Percentiles rank a stretch among this genome's conserved stretches.
Conservation (phyloP, 2,888 invertebrate genomes). For the Allophyes oxyacanthae region DNA sequence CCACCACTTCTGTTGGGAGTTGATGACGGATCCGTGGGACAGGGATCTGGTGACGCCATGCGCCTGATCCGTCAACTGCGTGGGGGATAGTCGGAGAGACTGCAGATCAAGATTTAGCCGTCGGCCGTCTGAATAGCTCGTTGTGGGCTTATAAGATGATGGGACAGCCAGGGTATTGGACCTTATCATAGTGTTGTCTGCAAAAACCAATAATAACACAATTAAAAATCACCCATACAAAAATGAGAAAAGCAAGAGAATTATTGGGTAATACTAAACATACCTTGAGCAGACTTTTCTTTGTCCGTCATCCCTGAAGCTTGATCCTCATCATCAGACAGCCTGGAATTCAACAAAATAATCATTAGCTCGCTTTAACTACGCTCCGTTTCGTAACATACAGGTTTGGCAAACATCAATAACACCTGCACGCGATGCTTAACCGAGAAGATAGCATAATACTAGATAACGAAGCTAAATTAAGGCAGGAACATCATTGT, state of each 20-base stretch:
- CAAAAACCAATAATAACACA: constrained; percentile 44
- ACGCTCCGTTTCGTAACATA: too few species aligned
- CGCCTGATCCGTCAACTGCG: constrained; percentile 79
- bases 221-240: not conserved
- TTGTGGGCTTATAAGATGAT: constrained; percentile 83
- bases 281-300: constrained; percentile 83
- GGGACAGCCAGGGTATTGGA: constrained; percentile 87
- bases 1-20: constrained; percentile 85
- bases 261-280: constrained; percentile 1
- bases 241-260: not conserved
- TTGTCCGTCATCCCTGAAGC: constrained; percentile 88
- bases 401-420: too few species aligned
- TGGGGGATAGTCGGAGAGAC: constrained; percentile 79
- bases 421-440: too few species aligned
- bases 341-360: constrained; percentile 63
- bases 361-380: not conserved
- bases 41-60: constrained; percentile 90
- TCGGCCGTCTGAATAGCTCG: constrained; percentile 77
- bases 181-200: constrained; percentile 87
- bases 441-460: too few species aligned
- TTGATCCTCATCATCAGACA: constrained; percentile 87
- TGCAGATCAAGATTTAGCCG: constrained; percentile 80
- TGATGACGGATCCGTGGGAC: constrained; percentile 91
- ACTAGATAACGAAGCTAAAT: too few species aligned
- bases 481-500: too few species aligned